Percentiles rank a stretch among this genome's conserved stretches.
Conservation (phyloP, 1,140 invertebrate species). For the Eubasilissa regina region DNA sequence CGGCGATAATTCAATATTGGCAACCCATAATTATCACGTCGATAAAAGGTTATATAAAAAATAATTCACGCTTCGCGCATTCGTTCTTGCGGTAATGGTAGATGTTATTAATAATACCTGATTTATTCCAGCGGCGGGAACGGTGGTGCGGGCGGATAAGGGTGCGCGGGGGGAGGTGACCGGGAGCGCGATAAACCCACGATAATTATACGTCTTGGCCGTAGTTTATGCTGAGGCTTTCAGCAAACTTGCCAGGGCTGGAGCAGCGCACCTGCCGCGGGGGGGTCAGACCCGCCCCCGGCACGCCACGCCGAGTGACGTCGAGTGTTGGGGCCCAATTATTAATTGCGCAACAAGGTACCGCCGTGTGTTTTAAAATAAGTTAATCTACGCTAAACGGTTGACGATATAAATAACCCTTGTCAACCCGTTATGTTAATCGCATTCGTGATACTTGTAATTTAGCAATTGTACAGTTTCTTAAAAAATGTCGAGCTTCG, state of each 20-base stretch:
- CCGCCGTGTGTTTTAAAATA: background rate
- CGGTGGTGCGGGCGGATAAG: no score
- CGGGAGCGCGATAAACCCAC: slow-evolving; percentile 11
- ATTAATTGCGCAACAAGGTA: background rate
- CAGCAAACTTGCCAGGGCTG: slow-evolving; percentile 2
- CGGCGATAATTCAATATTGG: no score
- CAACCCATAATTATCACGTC: no score
- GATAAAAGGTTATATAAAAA: no score
- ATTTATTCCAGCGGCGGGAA: no score
- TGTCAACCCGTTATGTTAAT: background rate
- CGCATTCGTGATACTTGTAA: background rate
- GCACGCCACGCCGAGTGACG: background rate
- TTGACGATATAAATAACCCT: background rate
- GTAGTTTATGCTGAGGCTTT: slow-evolving; percentile 33
- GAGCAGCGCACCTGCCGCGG: background rate
- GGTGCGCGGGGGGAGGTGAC: background rate
- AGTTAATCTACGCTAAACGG: slow-evolving; percentile 1
- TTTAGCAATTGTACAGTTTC: background rate
- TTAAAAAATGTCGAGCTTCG: background rate
- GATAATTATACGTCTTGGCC: slow-evolving; percentile 28
- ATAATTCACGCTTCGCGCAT: no score
- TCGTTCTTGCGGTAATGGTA: no score
- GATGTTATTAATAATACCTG: no score
- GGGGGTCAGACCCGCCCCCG: background rate
- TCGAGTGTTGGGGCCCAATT: background rate